These are phyloP conservation scores for Leptodactylus fuscus DNA, from an alignment of 2,113 vertebrate species.

Conservation along the genomic window DNA sequence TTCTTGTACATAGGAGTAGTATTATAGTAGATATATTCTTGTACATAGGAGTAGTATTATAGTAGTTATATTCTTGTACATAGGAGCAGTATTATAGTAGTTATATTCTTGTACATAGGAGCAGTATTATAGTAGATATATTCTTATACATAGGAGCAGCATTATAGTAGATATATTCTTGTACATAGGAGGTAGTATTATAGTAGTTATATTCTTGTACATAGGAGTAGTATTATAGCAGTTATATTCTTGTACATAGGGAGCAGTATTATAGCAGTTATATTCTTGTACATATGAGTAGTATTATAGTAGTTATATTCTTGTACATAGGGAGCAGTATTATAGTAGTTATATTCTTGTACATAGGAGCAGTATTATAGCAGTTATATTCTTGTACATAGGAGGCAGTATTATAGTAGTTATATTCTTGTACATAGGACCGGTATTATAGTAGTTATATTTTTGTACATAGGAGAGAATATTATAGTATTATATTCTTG, in stretches of 20 bases:
- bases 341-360: conserved; percentile 24
- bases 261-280: background rate
- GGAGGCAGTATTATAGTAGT: background rate
- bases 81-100: conserved; percentile 18
- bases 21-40: conserved; percentile 16
- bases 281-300: conserved; percentile 14
- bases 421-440: background rate
- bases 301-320: conserved; percentile 6
- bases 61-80: conserved; percentile 6
- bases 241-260: conserved; percentile 13
- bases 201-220: background rate
- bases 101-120: conserved; percentile 3
- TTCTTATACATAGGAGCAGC: background rate
- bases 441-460: too few relatives aligned
- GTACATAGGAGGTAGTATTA: background rate
- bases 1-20: background rate
- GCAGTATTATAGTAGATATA: conserved; percentile 14
- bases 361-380: conserved; percentile 7
- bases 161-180: conserved; percentile 6
- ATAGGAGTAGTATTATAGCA: conserved; percentile 8
- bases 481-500: too few relatives aligned
- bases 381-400: conserved; percentile 7
- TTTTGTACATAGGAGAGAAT: too few relatives aligned
- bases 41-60: conserved; percentile 1
- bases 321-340: conserved; percentile 2